Evolutionary conservation across 53 echinoderm and acorn worm species (phyloP), one percentile per base, ranked within the genome.

Genomic region (Holothuria leucospilota): DNA sequence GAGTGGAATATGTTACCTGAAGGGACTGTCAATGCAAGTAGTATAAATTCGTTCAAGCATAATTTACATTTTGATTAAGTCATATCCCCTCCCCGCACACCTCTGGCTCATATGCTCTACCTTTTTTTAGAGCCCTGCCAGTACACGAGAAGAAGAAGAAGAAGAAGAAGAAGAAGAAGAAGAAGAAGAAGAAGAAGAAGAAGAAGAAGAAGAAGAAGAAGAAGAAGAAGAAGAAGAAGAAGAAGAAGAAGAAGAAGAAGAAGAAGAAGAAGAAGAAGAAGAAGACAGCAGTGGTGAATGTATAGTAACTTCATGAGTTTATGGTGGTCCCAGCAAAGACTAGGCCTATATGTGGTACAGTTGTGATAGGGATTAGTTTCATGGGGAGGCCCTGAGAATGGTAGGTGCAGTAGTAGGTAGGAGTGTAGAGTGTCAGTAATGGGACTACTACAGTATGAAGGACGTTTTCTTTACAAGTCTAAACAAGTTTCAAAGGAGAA

Each of bases 101-200:
- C n/a, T n/a, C n/a, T n/a, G n/a, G n/a, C n/a, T n/a, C n/a, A n/a
- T n/a, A n/a, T n/a, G n/a, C n/a, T n/a, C n/a, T n/a, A n/a, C n/a
- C n/a, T n/a, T n/a, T n/a, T n/a, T n/a, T n/a, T n/a, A n/a, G n/a
- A n/a, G n/a, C n/a, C n/a, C n/a, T n/a, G n/a, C n/a, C n/a, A n/a
- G n/a, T n/a, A n/a, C n/a, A n/a, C n/a, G n/a, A n/a, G n/a, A n/a
- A n/a, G n/a, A n/a, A n/a, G n/a, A n/a, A n/a, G n/a, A n/a, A n/a
- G 62, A 61, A 61, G 62, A 61, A 61, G 62, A 61, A 61, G 21
- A 61, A 61, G 62, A 61, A 61, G 62, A 61, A 61, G 62, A 61
- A 18, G 62, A 61, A 61, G 62, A 61, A 61, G 62, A 61, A 61
- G 62, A 61, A 61, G 62, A 61, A 61, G 62, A 61, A 61, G 62